A percentile compares a stretch with the other conserved stretches of the same genome.
Evolutionary conservation across 2,888 invertebrate genomes (phyloP).

Genomic region (Phlogophora meticulosa): DNA sequence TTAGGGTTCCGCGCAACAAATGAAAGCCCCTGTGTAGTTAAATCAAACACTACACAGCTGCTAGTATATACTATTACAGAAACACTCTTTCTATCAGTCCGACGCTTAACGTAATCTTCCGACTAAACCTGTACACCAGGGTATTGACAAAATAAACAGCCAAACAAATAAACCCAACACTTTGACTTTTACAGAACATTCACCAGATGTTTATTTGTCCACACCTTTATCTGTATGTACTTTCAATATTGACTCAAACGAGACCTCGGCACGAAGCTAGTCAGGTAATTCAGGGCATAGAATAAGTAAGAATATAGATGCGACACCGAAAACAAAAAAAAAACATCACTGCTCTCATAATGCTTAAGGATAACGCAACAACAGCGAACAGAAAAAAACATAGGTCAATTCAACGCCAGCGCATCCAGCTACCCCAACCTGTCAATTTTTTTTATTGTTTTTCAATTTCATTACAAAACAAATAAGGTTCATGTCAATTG

Average conservation of each 20-base stretch:
- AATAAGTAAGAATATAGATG: conserved; percentile 6
- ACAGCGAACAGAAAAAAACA: too few relatives aligned
- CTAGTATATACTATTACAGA: too few relatives aligned
- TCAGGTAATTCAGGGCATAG: conserved; percentile 11
- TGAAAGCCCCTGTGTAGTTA: too few relatives aligned
- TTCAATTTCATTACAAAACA: too few relatives aligned
- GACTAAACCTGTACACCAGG: background rate
- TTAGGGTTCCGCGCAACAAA: too few relatives aligned
- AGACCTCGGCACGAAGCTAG: conserved; percentile 26
- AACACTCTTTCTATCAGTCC: background rate
- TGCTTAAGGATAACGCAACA: too few relatives aligned
- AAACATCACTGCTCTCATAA: too few relatives aligned
- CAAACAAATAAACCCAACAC: conserved; percentile 14
- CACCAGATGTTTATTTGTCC: conserved; percentile 34
- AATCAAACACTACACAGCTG: too few relatives aligned
- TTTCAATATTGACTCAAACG: conserved; percentile 51
- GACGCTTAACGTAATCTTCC: background rate
- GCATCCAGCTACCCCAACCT: too few relatives aligned
- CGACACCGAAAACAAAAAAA: background rate
- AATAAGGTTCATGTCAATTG: too few relatives aligned
- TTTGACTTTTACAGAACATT: conserved; percentile 33
- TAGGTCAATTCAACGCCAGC: too few relatives aligned
- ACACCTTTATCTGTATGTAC: conserved; percentile 41
- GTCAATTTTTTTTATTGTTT: too few relatives aligned
- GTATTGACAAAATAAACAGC: conserved; percentile 24